Conservation (phyloP, 2,888 invertebrate genomes). For the Aphrophora alni region DNA sequence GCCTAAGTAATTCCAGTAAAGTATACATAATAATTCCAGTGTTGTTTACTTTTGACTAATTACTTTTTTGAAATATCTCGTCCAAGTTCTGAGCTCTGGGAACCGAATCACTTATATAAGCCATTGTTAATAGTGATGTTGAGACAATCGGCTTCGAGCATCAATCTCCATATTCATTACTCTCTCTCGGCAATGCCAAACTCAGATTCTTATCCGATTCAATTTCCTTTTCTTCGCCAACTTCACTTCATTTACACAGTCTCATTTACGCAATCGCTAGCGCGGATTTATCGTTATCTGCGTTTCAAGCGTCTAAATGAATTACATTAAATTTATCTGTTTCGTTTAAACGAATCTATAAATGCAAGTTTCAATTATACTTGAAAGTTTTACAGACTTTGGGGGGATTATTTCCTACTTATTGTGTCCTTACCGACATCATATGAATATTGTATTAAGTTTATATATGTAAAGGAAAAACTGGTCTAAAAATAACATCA, state of each 20-base stretch:
- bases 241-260: conserved; percentile 9
- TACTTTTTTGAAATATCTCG: too few relatives aligned
- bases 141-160: not conserved
- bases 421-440: too few relatives aligned
- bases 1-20: too few relatives aligned
- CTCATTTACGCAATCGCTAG: not conserved
- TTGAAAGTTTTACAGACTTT: too few relatives aligned
- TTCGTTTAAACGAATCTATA: not conserved
- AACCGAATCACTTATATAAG: too few relatives aligned
- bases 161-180: conserved; percentile 9
- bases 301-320: conserved; percentile 1
- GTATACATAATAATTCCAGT: too few relatives aligned
- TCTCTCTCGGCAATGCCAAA: not conserved
- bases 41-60: too few relatives aligned
- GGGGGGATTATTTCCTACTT: too few relatives aligned
- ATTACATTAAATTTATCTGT: conserved; percentile 9
- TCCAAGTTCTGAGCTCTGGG: too few relatives aligned
- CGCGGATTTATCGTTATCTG: not conserved
- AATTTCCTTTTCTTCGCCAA: conserved; percentile 4
- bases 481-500: too few relatives aligned
- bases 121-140: not conserved
- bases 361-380: conserved; percentile 1
- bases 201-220: conserved; percentile 9
- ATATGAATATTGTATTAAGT: too few relatives aligned
- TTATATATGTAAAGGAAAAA: too few relatives aligned